phyloP scores from a whole-genome alignment of 2,888 invertebrate genomes.

The Phortica magna region DNA sequence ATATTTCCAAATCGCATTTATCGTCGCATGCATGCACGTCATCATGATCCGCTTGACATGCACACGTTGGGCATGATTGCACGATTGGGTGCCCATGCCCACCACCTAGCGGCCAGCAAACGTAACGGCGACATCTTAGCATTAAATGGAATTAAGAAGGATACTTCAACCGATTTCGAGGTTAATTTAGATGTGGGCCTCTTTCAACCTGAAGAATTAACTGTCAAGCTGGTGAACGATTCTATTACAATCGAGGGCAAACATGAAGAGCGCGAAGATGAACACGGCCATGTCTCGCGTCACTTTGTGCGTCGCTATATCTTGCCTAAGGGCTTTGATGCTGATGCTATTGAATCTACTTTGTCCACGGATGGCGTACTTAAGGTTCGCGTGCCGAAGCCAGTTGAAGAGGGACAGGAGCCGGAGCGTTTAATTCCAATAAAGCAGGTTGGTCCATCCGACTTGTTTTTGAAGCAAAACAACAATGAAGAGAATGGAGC shows the following conservation, averaged over 20 bases:
- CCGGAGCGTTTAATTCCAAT: slow-evolving; percentile 70
- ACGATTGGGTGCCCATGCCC: slow-evolving; percentile 68
- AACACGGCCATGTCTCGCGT: slow-evolving; percentile 87
- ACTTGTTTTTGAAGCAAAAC: slow-evolving; percentile 61
- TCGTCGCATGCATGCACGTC: slow-evolving; percentile 66
- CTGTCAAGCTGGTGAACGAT: slow-evolving; percentile 81
- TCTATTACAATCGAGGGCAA: slow-evolving; percentile 83
- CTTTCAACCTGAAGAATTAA: slow-evolving; percentile 84
- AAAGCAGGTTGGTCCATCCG: slow-evolving; percentile 69
- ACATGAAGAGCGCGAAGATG: slow-evolving; percentile 85
- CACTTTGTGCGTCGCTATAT: slow-evolving; percentile 87
- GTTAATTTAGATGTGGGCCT: slow-evolving; percentile 84
- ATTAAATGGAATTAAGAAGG: slow-evolving; percentile 41
- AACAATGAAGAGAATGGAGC: slow-evolving; percentile 47
- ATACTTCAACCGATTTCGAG: slow-evolving; percentile 82
- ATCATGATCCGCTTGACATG: slow-evolving; percentile 66
- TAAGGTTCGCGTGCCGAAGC: slow-evolving; percentile 84
- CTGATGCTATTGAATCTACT: slow-evolving; percentile 84
- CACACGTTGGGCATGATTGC: slow-evolving; percentile 70
- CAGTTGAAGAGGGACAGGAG: slow-evolving; percentile 47
- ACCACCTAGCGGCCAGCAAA: slow-evolving; percentile 60
- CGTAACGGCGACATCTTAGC: slow-evolving; percentile 55
- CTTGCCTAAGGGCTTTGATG: slow-evolving; percentile 83
- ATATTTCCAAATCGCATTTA: slow-evolving; percentile 73
- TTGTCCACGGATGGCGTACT: slow-evolving; percentile 90